A percentile compares a stretch with the other conserved stretches of the same genome.
Evolutionary conservation across 2,113 vertebrate species (phyloP).

Genomic region (Rhinolophus ferrumequinum): DNA sequence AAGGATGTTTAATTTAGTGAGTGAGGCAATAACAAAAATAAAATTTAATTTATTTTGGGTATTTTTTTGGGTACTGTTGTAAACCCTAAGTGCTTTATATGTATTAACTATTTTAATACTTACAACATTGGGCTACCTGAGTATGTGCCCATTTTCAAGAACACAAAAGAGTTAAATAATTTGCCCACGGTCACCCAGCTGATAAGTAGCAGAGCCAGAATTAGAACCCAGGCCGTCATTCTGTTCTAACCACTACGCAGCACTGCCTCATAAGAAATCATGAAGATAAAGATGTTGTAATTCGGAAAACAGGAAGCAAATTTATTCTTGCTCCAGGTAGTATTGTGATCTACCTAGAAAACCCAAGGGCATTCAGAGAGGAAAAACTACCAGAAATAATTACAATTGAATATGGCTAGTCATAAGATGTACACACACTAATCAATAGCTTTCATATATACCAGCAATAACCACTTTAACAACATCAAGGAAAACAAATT

Average conservation of each 20-base stretch:
- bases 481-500: slow-evolving; percentile 35
- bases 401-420: background rate
- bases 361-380: background rate
- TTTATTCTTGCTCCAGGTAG: background rate
- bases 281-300: background rate
- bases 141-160: background rate
- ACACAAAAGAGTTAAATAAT: slow-evolving; percentile 24
- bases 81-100: background rate
- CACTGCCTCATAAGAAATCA: background rate
- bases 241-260: background rate
- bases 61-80: background rate
- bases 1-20: background rate
- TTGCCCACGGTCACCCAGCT: background rate
- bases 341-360: background rate
- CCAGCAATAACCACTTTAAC: background rate
- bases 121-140: background rate
- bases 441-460: slow-evolving; percentile 1
- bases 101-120: background rate
- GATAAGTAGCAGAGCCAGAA: background rate
- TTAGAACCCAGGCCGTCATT: background rate
- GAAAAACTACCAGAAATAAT: slow-evolving; percentile 8
- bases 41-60: background rate
- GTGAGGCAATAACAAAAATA: background rate
- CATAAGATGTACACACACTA: background rate
- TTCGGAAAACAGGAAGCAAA: background rate